Evolutionary conservation across 2,113 vertebrate species (phyloP).

Genomic region (Chauna torquata): DNA sequence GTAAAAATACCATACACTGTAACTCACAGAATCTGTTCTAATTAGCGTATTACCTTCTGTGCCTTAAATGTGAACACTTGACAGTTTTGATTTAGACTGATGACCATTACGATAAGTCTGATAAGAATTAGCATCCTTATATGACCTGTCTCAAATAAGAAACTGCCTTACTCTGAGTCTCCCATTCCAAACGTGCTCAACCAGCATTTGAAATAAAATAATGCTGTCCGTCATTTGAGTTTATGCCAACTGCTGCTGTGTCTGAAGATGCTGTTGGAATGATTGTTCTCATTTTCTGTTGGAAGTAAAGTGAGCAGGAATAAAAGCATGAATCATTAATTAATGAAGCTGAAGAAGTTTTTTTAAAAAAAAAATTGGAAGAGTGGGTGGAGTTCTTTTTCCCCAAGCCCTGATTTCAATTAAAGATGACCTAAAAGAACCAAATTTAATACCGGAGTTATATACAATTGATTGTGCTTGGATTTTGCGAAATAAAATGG

Average conservation of each 20-base stretch:
- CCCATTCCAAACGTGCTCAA: neutral
- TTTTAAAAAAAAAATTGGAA: neutral
- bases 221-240: neutral
- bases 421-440: neutral
- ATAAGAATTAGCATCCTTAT: neutral
- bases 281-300: neutral
- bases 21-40: neutral
- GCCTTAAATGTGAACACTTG: neutral
- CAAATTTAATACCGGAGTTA: neutral
- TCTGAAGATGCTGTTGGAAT: neutral
- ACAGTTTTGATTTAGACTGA: neutral
- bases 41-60: neutral
- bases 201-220: neutral
- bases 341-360: neutral
- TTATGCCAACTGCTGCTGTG: neutral
- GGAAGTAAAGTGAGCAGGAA: neutral
- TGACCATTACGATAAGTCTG: neutral
- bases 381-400: neutral
- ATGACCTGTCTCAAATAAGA: neutral
- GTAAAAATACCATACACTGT: neutral
- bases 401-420: neutral
- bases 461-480: neutral
- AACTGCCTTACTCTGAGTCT: neutral
- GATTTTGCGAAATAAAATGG: neutral
- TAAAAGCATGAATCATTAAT: neutral